phyloP scores from a whole-genome alignment of 2,797 vertebrate species.

The Vipera latastei region DNA sequence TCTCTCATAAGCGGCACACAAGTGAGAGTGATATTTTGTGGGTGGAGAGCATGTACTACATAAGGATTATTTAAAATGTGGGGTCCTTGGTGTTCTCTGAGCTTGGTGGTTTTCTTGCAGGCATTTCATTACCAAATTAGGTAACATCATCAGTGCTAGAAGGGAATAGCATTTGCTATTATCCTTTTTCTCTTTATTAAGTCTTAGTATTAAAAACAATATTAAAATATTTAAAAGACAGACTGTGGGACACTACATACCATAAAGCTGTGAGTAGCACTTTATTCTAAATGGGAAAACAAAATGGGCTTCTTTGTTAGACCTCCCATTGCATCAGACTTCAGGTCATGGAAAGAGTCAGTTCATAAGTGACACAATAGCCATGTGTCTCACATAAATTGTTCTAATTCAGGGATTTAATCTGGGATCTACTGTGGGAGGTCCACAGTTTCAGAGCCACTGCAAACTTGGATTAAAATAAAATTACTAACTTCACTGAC shows the following conservation, averaged over 20 bases:
- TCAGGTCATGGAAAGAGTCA: neutral
- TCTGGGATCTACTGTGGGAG: neutral
- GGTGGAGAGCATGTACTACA: neutral
- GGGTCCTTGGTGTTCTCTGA: neutral
- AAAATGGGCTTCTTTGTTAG: neutral
- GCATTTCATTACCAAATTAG: neutral
- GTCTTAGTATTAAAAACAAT: neutral
- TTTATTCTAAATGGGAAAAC: neutral
- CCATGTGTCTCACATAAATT: neutral
- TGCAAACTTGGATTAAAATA: neutral
- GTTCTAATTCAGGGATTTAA: neutral
- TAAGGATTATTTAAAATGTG: neutral
- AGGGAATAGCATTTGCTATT: neutral
- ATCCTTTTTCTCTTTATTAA: neutral
- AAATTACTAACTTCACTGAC: neutral
- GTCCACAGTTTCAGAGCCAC: neutral
- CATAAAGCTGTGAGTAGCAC: neutral
- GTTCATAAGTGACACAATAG: neutral
- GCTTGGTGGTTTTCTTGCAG: neutral
- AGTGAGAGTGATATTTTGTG: too few species aligned
- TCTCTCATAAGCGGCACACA: neutral
- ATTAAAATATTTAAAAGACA: neutral
- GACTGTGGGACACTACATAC: neutral
- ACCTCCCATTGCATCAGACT: neutral
- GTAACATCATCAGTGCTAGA: neutral